phyloP scores from a whole-genome alignment of 2,888 invertebrate species.

The Phorcus lineatus region DNA sequence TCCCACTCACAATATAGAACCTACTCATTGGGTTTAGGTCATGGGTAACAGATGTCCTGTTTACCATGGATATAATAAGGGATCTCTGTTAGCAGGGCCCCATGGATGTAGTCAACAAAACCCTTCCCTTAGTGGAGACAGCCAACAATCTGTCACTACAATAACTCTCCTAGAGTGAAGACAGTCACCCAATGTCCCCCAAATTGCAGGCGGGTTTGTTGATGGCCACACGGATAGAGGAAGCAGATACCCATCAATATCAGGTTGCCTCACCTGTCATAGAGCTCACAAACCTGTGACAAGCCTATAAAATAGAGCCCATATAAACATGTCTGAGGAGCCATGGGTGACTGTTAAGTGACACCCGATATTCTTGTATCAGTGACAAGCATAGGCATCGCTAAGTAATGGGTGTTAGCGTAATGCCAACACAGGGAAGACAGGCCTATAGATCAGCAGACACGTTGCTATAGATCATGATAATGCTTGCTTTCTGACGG shows the following conservation, averaged over 20 bases:
- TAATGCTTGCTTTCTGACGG: slow-evolving; percentile 21
- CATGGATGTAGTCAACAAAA: too few species aligned
- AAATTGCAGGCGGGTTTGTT: too few species aligned
- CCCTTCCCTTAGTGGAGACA: too few species aligned
- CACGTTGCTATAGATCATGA: background rate
- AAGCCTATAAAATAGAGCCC: slow-evolving; percentile 10
- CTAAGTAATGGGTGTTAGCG: slow-evolving; percentile 23
- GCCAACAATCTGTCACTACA: too few species aligned
- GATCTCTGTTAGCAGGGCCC: too few species aligned
- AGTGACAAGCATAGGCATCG: slow-evolving; percentile 16
- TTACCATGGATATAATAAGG: too few species aligned
- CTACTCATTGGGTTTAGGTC: too few species aligned
- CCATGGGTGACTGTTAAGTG: background rate
- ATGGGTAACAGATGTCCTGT: too few species aligned
- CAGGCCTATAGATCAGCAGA: slow-evolving; percentile 3
- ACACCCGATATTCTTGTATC: slow-evolving; percentile 15
- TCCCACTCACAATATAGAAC: too few species aligned
- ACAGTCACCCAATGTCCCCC: too few species aligned
- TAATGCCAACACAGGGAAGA: background rate
- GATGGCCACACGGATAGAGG: too few species aligned
- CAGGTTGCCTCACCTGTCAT: slow-evolving; percentile 11
- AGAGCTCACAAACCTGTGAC: background rate
- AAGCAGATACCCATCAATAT: background rate
- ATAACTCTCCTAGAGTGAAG: too few species aligned
- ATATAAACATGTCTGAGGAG: slow-evolving; percentile 21